Evolutionary conservation across 1,140 invertebrate genomes (phyloP), one percentile per base, ranked within the genome.

Genomic region (Caerostris darwini): DNA sequence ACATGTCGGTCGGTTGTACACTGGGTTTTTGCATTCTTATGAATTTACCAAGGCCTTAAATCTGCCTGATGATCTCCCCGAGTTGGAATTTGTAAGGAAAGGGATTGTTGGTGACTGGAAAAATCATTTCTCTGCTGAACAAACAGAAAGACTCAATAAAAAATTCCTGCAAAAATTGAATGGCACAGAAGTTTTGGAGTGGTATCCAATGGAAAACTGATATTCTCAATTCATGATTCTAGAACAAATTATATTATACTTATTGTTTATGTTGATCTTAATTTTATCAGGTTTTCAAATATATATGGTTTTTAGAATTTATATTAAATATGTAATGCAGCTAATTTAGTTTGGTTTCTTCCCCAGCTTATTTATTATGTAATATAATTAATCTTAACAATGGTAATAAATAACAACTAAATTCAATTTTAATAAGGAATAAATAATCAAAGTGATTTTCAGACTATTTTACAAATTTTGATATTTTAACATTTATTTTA

Each of bases 71-170:
- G 61, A 88, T 53, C 14, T 50, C 7, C 64, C 83, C 5, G 59
- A 94, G 56, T 54, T 81, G 17, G 56, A 82, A 6, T 94, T 94
- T 6, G 54, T 94, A 2, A n/a, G 93, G 0, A 94, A 94, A 89
- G 93, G 93, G 8, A 64, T 88, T 3, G 86, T 94, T 2, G 93
- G 93, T 2, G 93, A 94, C 83, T 94, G 93, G 93, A 88, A 83
- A 82, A 94, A 94, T 54, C 57, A 81, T 64, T 67, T 94, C 2
- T 64, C 85, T 3, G 14, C 50, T 1, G 93, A 90, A 67, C 93
- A 94, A 50, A 86, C 7, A 10, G 86, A 89, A 54, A 89, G 93
- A 12, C 7, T 94, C 17, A 53, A 94, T 34, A 50, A 14, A 14
- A 94, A 88, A 53, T 94, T 90, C 19, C 6, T 82, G 5, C 86